phyloP scores from a whole-genome alignment of 2,888 invertebrate species.

The Chouioia cunea region DNA sequence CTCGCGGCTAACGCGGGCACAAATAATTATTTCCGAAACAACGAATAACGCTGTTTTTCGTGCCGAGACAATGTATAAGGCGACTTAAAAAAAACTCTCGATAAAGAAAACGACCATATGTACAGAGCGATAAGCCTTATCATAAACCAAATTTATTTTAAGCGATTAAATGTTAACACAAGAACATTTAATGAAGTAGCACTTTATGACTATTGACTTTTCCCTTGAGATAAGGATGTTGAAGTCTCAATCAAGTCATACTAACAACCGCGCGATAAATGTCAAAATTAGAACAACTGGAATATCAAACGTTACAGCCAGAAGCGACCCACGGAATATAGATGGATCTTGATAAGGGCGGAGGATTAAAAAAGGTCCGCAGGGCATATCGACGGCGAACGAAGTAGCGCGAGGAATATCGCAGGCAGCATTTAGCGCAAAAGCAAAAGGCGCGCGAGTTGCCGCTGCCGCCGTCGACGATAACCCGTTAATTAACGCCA shows the following conservation, averaged over 20 bases:
- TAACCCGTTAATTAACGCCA: constrained; percentile 45
- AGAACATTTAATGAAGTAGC: constrained; percentile 34
- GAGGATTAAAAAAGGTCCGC: too few relatives aligned
- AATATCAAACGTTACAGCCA: constrained; percentile 2
- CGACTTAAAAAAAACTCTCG: constrained; percentile 2
- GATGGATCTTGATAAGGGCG: too few relatives aligned
- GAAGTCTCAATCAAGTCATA: constrained; percentile 24
- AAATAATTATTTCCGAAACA: too few relatives aligned
- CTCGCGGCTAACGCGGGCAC: too few relatives aligned
- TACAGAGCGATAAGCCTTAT: constrained; percentile 30
- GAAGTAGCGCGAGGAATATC: too few relatives aligned
- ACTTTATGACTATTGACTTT: constrained; percentile 38
- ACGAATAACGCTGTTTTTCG: too few relatives aligned
- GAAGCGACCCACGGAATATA: too few relatives aligned
- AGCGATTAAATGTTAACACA: constrained; percentile 41
- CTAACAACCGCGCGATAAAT: constrained; percentile 4
- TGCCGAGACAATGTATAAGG: too few relatives aligned
- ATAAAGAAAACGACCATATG: constrained; percentile 22
- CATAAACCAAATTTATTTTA: constrained; percentile 37
- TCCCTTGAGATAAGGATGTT: constrained; percentile 31
- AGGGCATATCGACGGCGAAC: too few relatives aligned
- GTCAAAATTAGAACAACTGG: not conserved
- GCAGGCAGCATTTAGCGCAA: not conserved
- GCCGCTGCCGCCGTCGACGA: constrained; percentile 16
- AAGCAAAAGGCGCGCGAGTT: not conserved